These are phyloP conservation scores for Gasterosteus aculeatus DNA, from an alignment of 2,113 vertebrate genomes.

Conservation along the genomic window DNA sequence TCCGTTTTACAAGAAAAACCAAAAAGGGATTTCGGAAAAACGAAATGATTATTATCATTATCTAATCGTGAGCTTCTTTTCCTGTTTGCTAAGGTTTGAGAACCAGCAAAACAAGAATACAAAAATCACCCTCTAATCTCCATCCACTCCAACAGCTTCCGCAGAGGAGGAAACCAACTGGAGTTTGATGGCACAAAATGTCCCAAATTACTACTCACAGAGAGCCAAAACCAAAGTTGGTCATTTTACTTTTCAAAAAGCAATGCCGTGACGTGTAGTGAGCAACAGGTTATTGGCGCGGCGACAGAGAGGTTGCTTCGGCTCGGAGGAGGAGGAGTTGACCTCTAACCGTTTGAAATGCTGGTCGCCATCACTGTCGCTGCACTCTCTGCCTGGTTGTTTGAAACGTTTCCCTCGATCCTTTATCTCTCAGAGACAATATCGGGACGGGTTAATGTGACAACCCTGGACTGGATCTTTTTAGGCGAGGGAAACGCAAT, in stretches of 20 bases:
- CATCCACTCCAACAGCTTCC: constrained; percentile 9
- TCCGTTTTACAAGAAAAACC: too few species aligned
- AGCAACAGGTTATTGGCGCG: constrained; percentile 25
- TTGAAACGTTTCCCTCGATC: not conserved
- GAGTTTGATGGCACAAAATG: constrained; percentile 1
- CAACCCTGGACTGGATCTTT: not conserved
- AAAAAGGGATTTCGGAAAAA: too few species aligned
- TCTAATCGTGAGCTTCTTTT: not conserved
- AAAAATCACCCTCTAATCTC: constrained; percentile 2
- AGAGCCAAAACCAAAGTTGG: constrained; percentile 11
- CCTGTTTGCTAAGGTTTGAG: constrained; percentile 5
- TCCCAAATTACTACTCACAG: constrained; percentile 25
- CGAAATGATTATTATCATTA: too few species aligned
- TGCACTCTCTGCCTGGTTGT: not conserved
- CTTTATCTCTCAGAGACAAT: not conserved
- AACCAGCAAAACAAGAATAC: constrained; percentile 2
- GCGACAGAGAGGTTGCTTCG: constrained; percentile 62
- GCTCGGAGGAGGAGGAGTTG: constrained; percentile 26
- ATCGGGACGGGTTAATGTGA: not conserved
- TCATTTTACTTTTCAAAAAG: constrained; percentile 6
- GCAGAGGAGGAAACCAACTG: not conserved
- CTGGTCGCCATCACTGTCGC: constrained; percentile 1
- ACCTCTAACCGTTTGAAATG: constrained; percentile 26
- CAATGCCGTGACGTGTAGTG: not conserved
- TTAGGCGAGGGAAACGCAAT: not conserved